Evolutionary conservation across 2,888 invertebrate species (phyloP).

Genomic region (Parnassius glacialis): DNA sequence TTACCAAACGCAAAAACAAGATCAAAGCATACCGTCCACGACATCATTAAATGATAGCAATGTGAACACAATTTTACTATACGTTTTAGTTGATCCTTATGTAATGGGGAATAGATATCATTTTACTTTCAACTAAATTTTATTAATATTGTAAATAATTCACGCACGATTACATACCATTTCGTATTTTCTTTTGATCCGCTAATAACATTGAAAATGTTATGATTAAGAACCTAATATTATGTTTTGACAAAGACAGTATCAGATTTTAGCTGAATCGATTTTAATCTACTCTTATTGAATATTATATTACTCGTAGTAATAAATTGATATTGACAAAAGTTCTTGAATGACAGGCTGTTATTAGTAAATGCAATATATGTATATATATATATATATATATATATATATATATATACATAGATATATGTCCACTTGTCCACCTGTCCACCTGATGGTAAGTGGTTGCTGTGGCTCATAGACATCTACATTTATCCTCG

Average conservation of each 20-base stretch:
- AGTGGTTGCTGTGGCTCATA: too few species aligned
- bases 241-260: too few species aligned
- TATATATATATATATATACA: not conserved
- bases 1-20: constrained; percentile 47
- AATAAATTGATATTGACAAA: too few species aligned
- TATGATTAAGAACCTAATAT: constrained; percentile 34
- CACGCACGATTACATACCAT: constrained; percentile 50
- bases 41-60: constrained; percentile 67
- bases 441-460: too few species aligned
- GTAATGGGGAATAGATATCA: constrained; percentile 14
- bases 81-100: constrained; percentile 30
- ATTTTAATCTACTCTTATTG: too few species aligned
- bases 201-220: constrained; percentile 33
- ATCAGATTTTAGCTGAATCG: too few species aligned
- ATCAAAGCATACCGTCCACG: constrained; percentile 66
- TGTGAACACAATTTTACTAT: constrained; percentile 42
- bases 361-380: too few species aligned
- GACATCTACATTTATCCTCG: too few species aligned
- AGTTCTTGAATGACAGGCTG: too few species aligned
- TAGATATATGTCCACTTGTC: not conserved
- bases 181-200: constrained; percentile 39
- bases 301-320: too few species aligned
- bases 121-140: constrained; percentile 29
- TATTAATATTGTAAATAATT: constrained; percentile 30
- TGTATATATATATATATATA: not conserved